phyloP scores from a whole-genome alignment of 1,140 invertebrate species.

The Hestina assimilis region DNA sequence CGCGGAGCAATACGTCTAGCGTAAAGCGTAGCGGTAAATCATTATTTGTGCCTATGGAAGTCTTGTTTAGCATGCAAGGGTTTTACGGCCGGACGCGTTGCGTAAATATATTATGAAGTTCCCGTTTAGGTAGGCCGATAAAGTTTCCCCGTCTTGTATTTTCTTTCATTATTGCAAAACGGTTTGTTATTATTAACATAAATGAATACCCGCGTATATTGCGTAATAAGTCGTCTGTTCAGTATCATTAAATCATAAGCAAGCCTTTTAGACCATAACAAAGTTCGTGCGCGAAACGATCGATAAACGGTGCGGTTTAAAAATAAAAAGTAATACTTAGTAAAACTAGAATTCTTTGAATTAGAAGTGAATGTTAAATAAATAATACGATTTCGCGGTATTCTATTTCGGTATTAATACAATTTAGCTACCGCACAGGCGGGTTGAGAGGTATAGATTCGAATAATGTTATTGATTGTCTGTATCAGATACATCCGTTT shows the following conservation, averaged over 20 bases:
- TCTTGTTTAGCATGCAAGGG: conserved; percentile 51
- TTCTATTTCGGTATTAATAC: conserved; percentile 17
- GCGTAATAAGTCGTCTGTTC: too few relatives aligned
- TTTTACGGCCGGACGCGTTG: conserved; percentile 36
- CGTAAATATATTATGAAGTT: conserved; percentile 46
- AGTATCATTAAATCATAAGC: conserved; percentile 6
- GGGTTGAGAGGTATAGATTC: conserved; percentile 15
- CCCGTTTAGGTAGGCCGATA: conserved; percentile 28
- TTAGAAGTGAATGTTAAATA: not conserved
- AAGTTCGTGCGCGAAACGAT: not conserved
- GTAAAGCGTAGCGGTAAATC: too few relatives aligned
- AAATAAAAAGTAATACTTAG: not conserved
- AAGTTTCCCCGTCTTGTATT: conserved; percentile 27
- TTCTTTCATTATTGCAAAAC: conserved; percentile 25
- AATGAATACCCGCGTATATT: not conserved
- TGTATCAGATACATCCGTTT: conserved; percentile 29
- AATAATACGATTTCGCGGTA: conserved; percentile 6
- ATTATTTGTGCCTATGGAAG: conserved; percentile 39
- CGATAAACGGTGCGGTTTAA: not conserved
- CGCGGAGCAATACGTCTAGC: conserved; percentile 27
- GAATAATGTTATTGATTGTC: conserved; percentile 29
- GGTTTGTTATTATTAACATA: conserved; percentile 7
- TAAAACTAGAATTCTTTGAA: not conserved
- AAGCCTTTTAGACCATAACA: not conserved
- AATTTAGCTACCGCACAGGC: not conserved